Base-by-base conservation (phyloP, 2,797 vertebrate species). In the Cyprinella venusta region DNA sequence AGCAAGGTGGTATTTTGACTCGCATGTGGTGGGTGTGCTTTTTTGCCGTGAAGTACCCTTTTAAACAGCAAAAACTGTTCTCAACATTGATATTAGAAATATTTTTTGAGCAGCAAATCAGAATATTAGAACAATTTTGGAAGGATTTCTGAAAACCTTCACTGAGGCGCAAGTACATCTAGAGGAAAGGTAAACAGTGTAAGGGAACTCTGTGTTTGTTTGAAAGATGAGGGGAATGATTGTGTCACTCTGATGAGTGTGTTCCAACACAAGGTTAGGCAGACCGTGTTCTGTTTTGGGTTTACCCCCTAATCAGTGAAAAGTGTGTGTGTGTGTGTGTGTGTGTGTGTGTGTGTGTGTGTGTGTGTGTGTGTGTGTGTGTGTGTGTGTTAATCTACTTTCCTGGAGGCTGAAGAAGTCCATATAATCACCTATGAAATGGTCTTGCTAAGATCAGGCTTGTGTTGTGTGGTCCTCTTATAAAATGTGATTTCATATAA, bases 251-350 rank as follows among this genome's bases (percentile, higher is more conserved):
- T 87, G 82, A 83, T 85, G 64, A 63, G 81, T 72, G 81, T 76
- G 54, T 70, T 63, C 56, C 56, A 63, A 54, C 36, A 59, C 68
- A 50, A 85, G 64, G 54, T 77, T 54, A 65, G 79, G 42, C 38
- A 74, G 70, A 85, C 64, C 72, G 10, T 26, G n/a, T 59, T 59
- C 36, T 63, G 85, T 86, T 86, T 88, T 69, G 38, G 74, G 84
- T 81, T 85, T 77, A 74, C 18, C 48, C 69, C 52, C 67, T 74
- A 59, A 54, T 74, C 61, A 78, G 63, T 36, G 26, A 48, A 56
- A 50, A 52, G 74, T 64, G 30, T 21, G 42, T 56, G 64, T 26
- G 61, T 45, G 75, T 33, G 48, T 36, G 48, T 19, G 54, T 9
- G n/a, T n/a, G n/a, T n/a, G n/a, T n/a, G n/a, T n/a, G n/a, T n/a